These are phyloP conservation scores for Podarcis lilfordi DNA, from an alignment of 2,797 vertebrate species.

Conservation along the genomic window DNA sequence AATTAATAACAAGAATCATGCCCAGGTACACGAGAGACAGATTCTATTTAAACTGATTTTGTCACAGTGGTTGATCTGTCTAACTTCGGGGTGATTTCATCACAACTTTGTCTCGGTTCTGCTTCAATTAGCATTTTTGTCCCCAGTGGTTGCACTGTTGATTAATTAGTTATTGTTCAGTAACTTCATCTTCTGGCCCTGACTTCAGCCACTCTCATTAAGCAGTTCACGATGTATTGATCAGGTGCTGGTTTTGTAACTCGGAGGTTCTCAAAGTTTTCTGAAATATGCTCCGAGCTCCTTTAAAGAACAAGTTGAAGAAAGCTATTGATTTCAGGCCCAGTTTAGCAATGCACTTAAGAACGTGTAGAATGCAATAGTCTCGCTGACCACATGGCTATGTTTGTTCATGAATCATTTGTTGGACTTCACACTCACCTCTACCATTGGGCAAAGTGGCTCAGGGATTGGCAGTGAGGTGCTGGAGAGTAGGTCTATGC, in stretches of 20 bases:
- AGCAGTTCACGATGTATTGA: constrained; percentile 51
- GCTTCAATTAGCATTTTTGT: constrained; percentile 65
- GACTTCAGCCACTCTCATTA: constrained; percentile 49
- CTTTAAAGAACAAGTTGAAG: constrained; percentile 4
- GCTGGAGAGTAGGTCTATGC: no score
- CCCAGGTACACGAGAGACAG: constrained; percentile 66
- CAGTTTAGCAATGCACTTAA: constrained; percentile 10
- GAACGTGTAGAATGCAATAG: background rate
- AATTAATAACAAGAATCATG: constrained; percentile 67
- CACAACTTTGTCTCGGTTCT: constrained; percentile 60
- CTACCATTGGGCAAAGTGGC: no score
- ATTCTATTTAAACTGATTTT: constrained; percentile 65
- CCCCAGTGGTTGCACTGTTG: constrained; percentile 24
- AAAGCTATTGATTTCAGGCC: constrained; percentile 35
- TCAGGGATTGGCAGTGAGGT: no score
- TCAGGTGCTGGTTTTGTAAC: constrained; percentile 36
- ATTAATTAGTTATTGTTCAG: constrained; percentile 67
- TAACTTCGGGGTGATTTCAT: constrained; percentile 64
- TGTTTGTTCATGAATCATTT: background rate
- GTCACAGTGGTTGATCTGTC: constrained; percentile 65
- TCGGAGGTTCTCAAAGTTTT: constrained; percentile 20
- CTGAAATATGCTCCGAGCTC: constrained; percentile 11
- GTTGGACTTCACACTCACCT: background rate
- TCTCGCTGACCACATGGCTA: constrained; percentile 7
- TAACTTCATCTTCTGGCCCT: constrained; percentile 57